Percentiles rank a stretch among this genome's conserved stretches.
Evolutionary conservation across 2,797 vertebrate genomes (phyloP).

Genomic region (Sebastes trivittatus): DNA sequence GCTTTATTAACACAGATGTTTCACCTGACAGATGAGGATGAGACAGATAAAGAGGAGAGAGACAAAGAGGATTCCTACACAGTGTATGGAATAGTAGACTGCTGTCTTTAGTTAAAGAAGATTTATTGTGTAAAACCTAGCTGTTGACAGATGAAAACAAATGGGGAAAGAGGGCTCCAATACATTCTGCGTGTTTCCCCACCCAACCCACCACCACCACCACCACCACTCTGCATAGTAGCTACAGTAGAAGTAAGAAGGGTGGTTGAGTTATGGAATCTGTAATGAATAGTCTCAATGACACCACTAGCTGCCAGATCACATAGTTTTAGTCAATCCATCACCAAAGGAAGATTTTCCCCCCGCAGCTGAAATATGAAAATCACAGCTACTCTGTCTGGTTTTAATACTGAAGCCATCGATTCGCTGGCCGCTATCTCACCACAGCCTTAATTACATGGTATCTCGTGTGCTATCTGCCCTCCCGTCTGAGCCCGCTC

Average conservation of each 20-base stretch:
- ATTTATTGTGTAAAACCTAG: neutral
- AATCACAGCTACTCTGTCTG: constrained; percentile 44
- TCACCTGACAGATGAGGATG: constrained; percentile 2
- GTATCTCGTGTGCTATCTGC: constrained; percentile 68
- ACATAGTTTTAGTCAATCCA: constrained; percentile 59
- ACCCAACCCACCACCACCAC: constrained; percentile 5
- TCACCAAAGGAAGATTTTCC: constrained; percentile 59
- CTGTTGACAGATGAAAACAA: constrained; percentile 36
- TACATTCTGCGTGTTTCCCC: constrained; percentile 1
- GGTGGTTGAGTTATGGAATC: constrained; percentile 58
- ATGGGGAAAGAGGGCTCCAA: neutral
- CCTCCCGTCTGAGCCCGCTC: constrained; percentile 33
- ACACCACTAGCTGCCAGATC: constrained; percentile 67
- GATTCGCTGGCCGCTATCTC: constrained; percentile 46
- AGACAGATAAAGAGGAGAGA: constrained; percentile 2
- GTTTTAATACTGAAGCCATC: constrained; percentile 59
- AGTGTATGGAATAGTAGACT: neutral
- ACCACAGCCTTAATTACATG: constrained; percentile 66
- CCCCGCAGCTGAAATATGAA: constrained; percentile 58
- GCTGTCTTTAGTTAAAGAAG: neutral
- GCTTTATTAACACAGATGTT: constrained; percentile 37
- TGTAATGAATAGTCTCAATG: constrained; percentile 65
- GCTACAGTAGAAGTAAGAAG: constrained; percentile 4
- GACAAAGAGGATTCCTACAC: neutral
- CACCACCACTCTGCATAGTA: constrained; percentile 1